Conservation (phyloP, 2,888 invertebrate genomes). For the Drosophila antonietae region DNA sequence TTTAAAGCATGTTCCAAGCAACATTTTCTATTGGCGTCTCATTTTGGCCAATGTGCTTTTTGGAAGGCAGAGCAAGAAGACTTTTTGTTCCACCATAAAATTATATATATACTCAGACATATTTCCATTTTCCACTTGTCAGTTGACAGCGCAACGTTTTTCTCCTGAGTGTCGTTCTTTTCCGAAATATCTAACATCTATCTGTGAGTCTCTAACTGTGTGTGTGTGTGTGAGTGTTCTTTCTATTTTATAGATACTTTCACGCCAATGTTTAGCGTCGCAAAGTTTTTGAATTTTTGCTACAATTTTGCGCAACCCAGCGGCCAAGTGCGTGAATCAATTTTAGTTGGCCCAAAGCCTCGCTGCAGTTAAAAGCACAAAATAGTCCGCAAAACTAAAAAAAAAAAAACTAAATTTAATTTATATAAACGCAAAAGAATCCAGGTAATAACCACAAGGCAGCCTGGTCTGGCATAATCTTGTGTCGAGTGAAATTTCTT, state of each 20-base stretch:
- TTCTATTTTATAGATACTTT: slow-evolving; percentile 48
- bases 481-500: slow-evolving; percentile 29
- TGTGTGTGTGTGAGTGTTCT: slow-evolving; percentile 15
- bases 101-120: slow-evolving; percentile 18
- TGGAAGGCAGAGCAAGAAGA: slow-evolving; percentile 10
- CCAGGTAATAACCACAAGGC: slow-evolving; percentile 51
- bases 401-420: neutral
- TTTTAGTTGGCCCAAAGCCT: slow-evolving; percentile 81
- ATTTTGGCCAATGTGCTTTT: slow-evolving; percentile 48
- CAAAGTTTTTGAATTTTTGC: slow-evolving; percentile 42
- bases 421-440: neutral
- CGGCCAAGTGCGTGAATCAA: slow-evolving; percentile 60
- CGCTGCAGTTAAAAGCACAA: slow-evolving; percentile 74
- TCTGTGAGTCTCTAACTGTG: neutral
- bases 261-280: slow-evolving; percentile 48
- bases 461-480: neutral
- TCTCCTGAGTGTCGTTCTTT: slow-evolving; percentile 53
- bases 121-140: slow-evolving; percentile 46
- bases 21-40: slow-evolving; percentile 54
- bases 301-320: slow-evolving; percentile 67
- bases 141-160: slow-evolving; percentile 41
- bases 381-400: slow-evolving; percentile 44
- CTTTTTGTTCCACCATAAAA: slow-evolving; percentile 6
- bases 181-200: slow-evolving; percentile 11
- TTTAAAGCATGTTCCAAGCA: slow-evolving; percentile 49